phyloP scores from a whole-genome alignment of 2,113 vertebrate species.

The Eulacestoma nigropectus region DNA sequence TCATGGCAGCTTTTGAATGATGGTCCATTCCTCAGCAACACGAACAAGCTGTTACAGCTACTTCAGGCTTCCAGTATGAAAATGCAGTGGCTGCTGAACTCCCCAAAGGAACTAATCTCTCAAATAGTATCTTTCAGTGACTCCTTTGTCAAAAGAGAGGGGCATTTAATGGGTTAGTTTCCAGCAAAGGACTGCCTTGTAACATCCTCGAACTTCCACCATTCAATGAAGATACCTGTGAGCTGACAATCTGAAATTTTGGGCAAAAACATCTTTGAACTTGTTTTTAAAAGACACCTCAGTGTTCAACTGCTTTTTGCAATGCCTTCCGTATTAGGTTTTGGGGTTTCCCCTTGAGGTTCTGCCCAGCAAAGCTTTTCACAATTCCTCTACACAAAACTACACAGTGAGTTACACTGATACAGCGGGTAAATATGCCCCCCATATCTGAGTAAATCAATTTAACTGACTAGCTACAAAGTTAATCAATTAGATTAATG shows the following conservation, averaged over 20 bases:
- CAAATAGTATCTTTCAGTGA: background rate
- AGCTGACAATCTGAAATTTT: background rate
- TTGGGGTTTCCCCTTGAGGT: background rate
- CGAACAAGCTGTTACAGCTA: background rate
- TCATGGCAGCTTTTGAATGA: conserved; percentile 36
- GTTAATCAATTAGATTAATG: conserved; percentile 15
- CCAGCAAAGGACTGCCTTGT: background rate
- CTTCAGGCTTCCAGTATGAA: background rate
- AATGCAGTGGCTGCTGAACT: background rate
- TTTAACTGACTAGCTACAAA: background rate
- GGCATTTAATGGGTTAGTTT: background rate
- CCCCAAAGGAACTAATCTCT: background rate
- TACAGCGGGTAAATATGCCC: background rate
- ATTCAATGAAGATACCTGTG: background rate
- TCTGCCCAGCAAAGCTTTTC: background rate
- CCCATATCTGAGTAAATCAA: background rate
- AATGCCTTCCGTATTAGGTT: background rate
- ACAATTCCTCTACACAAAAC: background rate
- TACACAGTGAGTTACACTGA: background rate
- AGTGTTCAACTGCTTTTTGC: background rate
- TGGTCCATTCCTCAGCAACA: background rate
- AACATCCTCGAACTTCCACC: background rate
- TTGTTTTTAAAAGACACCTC: background rate
- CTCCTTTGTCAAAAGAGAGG: background rate
- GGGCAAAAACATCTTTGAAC: background rate